A percentile compares a stretch with the other conserved stretches of the same genome.
Conservation (phyloP, 2,797 vertebrate species). For the Pygocentrus nattereri region DNA sequence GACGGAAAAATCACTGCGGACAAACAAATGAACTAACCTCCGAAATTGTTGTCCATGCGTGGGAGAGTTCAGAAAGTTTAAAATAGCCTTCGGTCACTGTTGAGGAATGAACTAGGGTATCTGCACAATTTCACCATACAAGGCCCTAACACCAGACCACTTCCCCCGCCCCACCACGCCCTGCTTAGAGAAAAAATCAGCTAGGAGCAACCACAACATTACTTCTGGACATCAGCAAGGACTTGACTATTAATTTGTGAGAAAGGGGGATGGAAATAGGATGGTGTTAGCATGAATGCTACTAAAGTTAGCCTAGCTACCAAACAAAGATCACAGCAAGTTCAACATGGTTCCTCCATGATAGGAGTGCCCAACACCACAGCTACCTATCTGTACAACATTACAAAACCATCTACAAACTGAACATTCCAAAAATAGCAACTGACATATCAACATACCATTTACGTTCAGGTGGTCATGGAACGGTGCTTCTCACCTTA, state of each 20-base stretch:
- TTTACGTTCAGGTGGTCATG: too few relatives aligned
- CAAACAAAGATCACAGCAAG: too few relatives aligned
- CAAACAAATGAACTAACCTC: constrained; percentile 84
- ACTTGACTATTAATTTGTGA: neutral
- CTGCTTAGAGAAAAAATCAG: neutral
- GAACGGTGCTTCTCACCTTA: too few relatives aligned
- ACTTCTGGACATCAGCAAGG: neutral
- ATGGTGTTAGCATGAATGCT: neutral
- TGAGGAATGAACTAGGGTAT: constrained; percentile 75
- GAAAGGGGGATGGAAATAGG: neutral
- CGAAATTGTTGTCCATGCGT: constrained; percentile 77
- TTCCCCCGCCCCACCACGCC: constrained; percentile 56
- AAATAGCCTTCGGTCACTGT: constrained; percentile 78
- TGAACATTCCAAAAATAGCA: too few relatives aligned
- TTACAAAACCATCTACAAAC: too few relatives aligned
- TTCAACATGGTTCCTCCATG: too few relatives aligned
- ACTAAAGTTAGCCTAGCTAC: neutral
- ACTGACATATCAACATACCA: too few relatives aligned
- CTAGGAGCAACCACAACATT: neutral
- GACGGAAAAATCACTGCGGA: constrained; percentile 76
- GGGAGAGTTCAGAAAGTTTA: constrained; percentile 80
- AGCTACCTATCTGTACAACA: too few relatives aligned
- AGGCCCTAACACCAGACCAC: constrained; percentile 64
- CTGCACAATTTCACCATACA: constrained; percentile 82
- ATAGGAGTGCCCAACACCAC: too few relatives aligned